Evolutionary conservation across 2,797 vertebrate species (phyloP).

Genomic region (Scyliorhinus canicula): DNA sequence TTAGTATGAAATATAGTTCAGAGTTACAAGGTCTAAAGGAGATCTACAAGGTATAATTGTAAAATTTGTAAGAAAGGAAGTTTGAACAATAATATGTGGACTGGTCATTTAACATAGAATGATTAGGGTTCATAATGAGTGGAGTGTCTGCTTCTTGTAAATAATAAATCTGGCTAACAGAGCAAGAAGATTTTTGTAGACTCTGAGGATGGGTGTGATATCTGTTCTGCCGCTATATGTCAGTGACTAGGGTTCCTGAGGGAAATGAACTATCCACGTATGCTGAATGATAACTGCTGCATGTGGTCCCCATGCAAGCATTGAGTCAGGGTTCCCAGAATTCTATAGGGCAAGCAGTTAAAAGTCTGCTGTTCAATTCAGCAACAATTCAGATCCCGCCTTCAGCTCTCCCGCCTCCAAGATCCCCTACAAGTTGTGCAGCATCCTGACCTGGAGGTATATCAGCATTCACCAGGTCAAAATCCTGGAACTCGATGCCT

Average conservation of each 20-base stretch:
- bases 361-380: background rate
- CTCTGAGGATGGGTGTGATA: background rate
- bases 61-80: background rate
- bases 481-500: background rate
- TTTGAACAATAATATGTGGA: background rate
- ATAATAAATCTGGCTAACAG: background rate
- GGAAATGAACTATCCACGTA: background rate
- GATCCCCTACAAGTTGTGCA: background rate
- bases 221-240: background rate
- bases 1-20: background rate
- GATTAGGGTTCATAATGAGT: background rate
- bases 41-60: background rate
- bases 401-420: background rate
- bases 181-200: background rate
- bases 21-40: background rate
- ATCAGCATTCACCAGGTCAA: background rate
- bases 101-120: background rate
- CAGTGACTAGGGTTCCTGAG: background rate
- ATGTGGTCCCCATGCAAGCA: background rate
- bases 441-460: background rate
- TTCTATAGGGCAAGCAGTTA: background rate
- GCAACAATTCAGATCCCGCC: background rate
- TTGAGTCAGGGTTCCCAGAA: background rate
- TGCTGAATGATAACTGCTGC: background rate
- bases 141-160: background rate